Conservation (phyloP, 2,888 invertebrate genomes). For the Cryptops parisi region DNA sequence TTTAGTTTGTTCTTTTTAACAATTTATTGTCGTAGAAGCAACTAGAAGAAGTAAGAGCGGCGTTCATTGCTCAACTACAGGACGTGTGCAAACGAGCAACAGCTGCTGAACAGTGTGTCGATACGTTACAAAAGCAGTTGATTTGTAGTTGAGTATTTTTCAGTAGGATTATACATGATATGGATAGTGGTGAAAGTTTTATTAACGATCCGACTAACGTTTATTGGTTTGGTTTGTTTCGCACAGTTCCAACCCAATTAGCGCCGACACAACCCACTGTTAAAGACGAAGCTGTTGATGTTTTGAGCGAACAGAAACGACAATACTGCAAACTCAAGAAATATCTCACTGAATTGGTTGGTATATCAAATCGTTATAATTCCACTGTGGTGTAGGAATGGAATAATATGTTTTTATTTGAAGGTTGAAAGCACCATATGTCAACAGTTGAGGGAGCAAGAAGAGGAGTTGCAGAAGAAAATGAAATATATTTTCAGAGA, state of each 20-base stretch:
- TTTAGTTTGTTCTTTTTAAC: not conserved
- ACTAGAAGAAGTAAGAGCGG: slow-evolving; percentile 2
- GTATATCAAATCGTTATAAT: not conserved
- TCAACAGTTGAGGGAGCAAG: slow-evolving; percentile 4
- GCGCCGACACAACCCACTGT: not conserved
- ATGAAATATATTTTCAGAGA: not conserved
- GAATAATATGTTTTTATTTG: not conserved
- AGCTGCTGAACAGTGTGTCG: not conserved
- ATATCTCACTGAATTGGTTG: not conserved
- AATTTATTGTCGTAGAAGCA: slow-evolving; percentile 5
- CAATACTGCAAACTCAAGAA: slow-evolving; percentile 7
- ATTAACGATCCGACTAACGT: too few relatives aligned
- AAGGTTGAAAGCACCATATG: slow-evolving; percentile 6
- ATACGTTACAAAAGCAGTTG: slow-evolving; percentile 4
- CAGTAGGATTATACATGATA: too few relatives aligned
- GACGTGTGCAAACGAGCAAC: not conserved
- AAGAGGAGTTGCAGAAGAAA: not conserved
- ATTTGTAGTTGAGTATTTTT: too few relatives aligned
- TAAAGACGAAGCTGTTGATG: not conserved
- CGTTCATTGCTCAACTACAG: slow-evolving; percentile 2
- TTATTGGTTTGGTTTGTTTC: too few relatives aligned
- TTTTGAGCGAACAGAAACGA: slow-evolving; percentile 1
- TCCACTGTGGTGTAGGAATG: not conserved
- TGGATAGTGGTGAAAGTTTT: too few relatives aligned
- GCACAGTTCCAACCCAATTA: too few relatives aligned